phyloP scores from a whole-genome alignment of 2,797 vertebrate genomes.

The Todus mexicanus region DNA sequence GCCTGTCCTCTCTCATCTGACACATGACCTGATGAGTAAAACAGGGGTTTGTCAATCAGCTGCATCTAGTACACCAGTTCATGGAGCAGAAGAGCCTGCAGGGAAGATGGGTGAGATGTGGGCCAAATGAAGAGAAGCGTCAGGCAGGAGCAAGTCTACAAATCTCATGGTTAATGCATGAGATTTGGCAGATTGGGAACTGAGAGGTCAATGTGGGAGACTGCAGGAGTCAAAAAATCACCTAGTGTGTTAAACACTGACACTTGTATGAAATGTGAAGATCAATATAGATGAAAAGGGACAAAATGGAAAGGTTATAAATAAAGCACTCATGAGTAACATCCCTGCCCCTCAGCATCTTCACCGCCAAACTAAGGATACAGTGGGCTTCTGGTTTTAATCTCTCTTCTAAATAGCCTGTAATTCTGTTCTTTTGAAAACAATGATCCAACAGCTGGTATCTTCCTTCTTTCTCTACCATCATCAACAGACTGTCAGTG shows the following conservation, averaged over 20 bases:
- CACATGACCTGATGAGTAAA: background rate
- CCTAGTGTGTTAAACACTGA: background rate
- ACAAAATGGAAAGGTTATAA: background rate
- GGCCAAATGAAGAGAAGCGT: background rate
- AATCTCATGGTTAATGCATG: background rate
- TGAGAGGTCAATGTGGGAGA: background rate
- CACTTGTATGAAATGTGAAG: background rate
- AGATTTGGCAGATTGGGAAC: background rate
- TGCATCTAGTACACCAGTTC: background rate
- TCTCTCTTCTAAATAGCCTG: background rate
- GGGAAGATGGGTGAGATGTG: background rate
- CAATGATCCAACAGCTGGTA: slow-evolving; percentile 11
- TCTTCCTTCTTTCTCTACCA: background rate
- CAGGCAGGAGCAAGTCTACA: background rate
- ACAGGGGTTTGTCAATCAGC: background rate
- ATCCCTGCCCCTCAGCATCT: background rate
- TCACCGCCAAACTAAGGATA: background rate
- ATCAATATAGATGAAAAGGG: background rate
- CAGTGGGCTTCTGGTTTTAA: background rate
- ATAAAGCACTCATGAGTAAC: background rate
- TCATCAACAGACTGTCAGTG: background rate
- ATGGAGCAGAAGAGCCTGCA: background rate
- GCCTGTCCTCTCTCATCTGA: background rate
- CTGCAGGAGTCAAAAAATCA: background rate
- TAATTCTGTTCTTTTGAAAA: slow-evolving; percentile 12